Conservation (phyloP, 1,140 invertebrate genomes). For the Temnothorax curvispinosus region DNA sequence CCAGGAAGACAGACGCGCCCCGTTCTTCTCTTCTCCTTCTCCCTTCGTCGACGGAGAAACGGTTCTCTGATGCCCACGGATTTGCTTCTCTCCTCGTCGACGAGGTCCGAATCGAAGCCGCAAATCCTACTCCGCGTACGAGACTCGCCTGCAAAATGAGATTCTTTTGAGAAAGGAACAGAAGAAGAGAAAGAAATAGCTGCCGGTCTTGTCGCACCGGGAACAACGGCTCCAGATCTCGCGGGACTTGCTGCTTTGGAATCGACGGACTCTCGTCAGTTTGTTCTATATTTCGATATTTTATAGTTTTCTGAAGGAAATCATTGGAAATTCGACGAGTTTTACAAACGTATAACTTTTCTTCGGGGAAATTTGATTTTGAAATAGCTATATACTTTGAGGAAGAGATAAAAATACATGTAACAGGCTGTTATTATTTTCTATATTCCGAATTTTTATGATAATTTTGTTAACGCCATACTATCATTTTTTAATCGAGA, state of each 20-base stretch:
- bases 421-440: neutral
- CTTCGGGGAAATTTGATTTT: too few relatives aligned
- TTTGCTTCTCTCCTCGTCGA: conserved; percentile 66
- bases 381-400: too few relatives aligned
- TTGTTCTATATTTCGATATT: neutral
- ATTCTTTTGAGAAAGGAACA: conserved; percentile 57
- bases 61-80: conserved; percentile 66
- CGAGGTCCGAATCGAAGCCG: conserved; percentile 65
- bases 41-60: neutral
- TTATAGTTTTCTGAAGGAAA: neutral
- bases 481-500: neutral
- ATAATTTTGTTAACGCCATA: neutral
- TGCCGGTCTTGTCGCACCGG: conserved; percentile 3
- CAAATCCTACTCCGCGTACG: conserved; percentile 71
- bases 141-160: conserved; percentile 78
- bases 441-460: neutral
- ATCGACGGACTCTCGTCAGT: conserved; percentile 18
- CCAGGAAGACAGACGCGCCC: conserved; percentile 60
- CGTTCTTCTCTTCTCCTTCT: neutral
- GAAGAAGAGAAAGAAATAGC: conserved; percentile 30
- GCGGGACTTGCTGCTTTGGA: neutral
- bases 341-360: neutral
- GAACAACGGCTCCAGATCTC: conserved; percentile 4
- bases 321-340: neutral
- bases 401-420: too few relatives aligned